Evolutionary conservation across 2,113 vertebrate species (phyloP).

Genomic region (Spheniscus mendiculus): DNA sequence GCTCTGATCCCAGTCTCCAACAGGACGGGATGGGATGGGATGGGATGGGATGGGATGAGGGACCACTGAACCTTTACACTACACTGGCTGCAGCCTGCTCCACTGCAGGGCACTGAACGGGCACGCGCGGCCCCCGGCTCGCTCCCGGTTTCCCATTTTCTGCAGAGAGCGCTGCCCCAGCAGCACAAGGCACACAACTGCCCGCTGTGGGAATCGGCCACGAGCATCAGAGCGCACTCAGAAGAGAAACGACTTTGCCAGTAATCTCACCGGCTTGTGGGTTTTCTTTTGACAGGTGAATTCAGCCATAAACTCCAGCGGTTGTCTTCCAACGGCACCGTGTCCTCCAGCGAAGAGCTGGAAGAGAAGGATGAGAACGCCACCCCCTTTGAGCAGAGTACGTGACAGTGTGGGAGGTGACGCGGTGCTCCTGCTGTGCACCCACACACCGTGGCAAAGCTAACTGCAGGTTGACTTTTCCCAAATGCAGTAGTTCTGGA

Average conservation of each 20-base stretch:
- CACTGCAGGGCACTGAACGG: neutral
- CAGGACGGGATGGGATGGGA: neutral
- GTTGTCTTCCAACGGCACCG: constrained; percentile 82
- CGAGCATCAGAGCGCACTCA: accelerated
- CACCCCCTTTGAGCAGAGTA: constrained; percentile 83
- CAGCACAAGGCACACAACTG: accelerated
- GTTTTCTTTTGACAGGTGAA: constrained; percentile 75
- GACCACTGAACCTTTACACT: neutral
- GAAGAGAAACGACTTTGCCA: neutral
- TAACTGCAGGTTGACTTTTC: neutral
- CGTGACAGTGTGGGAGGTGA: neutral
- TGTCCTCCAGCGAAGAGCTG: constrained; percentile 85
- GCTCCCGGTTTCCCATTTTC: neutral
- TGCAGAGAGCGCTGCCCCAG: neutral
- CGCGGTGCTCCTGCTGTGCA: accelerated
- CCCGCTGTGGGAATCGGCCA: neutral
- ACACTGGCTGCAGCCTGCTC: neutral
- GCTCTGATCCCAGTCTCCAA: neutral
- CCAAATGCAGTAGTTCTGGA: neutral
- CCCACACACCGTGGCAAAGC: accelerated
- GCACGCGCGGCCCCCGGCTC: no score
- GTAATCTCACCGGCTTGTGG: accelerated
- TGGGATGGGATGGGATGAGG: neutral
- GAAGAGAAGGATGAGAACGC: constrained; percentile 80
- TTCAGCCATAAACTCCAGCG: constrained; percentile 78